Evolutionary conservation across 2,113 vertebrate species (phyloP).

Genomic region (Tonatia bakeri): DNA sequence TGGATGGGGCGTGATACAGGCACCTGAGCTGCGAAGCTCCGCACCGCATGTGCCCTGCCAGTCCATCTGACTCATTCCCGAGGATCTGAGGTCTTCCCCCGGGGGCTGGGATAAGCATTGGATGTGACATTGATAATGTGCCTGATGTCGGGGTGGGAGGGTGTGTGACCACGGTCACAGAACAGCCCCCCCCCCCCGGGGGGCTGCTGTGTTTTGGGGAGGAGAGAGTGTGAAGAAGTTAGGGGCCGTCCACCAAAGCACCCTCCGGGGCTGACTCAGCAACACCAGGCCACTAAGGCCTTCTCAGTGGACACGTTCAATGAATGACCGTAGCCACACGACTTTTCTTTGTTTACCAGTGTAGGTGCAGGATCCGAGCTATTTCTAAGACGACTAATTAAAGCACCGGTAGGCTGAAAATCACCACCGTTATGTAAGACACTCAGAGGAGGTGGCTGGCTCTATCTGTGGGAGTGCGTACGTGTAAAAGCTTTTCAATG

Average conservation of each 20-base stretch:
- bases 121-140: background rate
- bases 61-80: background rate
- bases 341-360: background rate
- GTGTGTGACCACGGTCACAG: background rate
- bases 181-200: background rate
- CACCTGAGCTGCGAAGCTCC: background rate
- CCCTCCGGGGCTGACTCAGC: background rate
- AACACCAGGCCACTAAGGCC: background rate
- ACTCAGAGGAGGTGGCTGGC: background rate
- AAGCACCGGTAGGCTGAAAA: background rate
- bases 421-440: background rate
- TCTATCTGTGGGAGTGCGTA: background rate
- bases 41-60: rapidly evolving
- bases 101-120: background rate
- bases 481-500: background rate
- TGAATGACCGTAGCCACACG: background rate
- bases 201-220: background rate
- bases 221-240: background rate
- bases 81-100: background rate
- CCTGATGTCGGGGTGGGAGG: background rate
- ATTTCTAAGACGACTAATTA: background rate
- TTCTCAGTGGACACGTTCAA: background rate
- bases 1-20: background rate
- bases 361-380: background rate
- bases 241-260: background rate